Evolutionary conservation across 2,888 invertebrate genomes (phyloP).

Genomic region (Celastrina argiolus): DNA sequence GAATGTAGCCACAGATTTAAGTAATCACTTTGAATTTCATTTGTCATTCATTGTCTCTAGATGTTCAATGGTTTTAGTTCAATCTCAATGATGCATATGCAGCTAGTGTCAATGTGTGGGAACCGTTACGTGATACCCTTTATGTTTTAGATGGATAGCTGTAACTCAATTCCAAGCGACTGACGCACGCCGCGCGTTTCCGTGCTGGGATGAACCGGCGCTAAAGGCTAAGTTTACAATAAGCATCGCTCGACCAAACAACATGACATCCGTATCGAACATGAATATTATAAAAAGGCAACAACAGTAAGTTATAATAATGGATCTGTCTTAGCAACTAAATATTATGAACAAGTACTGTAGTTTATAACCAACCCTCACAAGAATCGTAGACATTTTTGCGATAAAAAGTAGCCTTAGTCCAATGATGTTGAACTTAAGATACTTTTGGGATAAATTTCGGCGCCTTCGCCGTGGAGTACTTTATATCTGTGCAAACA

Average conservation of each 20-base stretch:
- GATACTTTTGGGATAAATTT: too few relatives aligned
- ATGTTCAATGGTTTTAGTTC: background rate
- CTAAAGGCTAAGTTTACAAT: conserved; percentile 88
- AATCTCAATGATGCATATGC: background rate
- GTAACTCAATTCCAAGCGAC: conserved; percentile 90
- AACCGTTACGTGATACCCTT: background rate
- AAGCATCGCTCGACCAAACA: conserved; percentile 83
- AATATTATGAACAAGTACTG: background rate
- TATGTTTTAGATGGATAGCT: conserved; percentile 82
- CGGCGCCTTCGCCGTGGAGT: too few relatives aligned
- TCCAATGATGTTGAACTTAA: too few relatives aligned
- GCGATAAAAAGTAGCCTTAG: too few relatives aligned
- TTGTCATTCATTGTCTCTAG: background rate
- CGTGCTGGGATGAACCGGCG: conserved; percentile 92
- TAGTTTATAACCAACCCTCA: background rate
- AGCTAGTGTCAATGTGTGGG: background rate
- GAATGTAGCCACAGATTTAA: background rate
- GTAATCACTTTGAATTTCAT: background rate
- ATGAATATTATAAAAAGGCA: conserved; percentile 79
- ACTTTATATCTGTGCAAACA: too few relatives aligned
- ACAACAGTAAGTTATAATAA: conserved; percentile 31
- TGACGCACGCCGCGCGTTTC: conserved; percentile 88
- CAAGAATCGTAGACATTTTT: too few relatives aligned
- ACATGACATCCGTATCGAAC: conserved; percentile 87
- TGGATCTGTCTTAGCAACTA: background rate